phyloP scores from a whole-genome alignment of 2,888 invertebrate species.

The Arctia plantaginis region DNA sequence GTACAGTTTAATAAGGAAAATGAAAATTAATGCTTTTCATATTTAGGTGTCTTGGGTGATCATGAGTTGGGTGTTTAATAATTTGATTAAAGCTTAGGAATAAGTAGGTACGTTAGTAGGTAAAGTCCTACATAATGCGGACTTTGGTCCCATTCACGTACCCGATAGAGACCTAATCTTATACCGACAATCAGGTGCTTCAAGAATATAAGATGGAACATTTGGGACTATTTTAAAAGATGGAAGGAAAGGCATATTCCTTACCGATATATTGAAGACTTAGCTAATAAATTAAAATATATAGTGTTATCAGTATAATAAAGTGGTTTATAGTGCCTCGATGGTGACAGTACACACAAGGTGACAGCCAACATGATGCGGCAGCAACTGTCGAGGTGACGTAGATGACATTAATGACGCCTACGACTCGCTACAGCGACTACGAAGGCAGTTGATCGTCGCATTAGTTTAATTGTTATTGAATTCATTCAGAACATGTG shows the following conservation, averaged over 20 bases:
- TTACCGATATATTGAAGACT: not conserved
- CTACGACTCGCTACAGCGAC: not conserved
- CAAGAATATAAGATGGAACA: not conserved
- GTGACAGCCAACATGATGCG: not conserved
- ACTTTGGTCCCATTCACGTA: not conserved
- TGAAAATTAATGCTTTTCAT: too few species aligned
- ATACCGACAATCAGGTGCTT: too few species aligned
- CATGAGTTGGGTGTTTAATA: too few species aligned
- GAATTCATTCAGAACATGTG: not conserved
- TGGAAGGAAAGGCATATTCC: not conserved
- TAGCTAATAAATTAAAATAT: not conserved
- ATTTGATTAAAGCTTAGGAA: too few species aligned
- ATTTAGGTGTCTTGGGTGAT: too few species aligned
- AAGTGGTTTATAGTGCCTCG: not conserved
- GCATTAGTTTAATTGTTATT: not conserved
- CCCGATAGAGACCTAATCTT: too few species aligned
- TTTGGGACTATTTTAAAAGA: not conserved
- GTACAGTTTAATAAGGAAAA: too few species aligned
- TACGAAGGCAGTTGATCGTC: not conserved
- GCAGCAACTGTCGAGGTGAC: not conserved
- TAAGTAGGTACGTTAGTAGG: not conserved
- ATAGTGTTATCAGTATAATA: not conserved
- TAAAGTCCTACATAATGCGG: not conserved
- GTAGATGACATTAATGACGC: not conserved
- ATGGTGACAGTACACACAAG: not conserved